phyloP scores from a whole-genome alignment of 2,888 invertebrate genomes.

The Agriopis marginaria region DNA sequence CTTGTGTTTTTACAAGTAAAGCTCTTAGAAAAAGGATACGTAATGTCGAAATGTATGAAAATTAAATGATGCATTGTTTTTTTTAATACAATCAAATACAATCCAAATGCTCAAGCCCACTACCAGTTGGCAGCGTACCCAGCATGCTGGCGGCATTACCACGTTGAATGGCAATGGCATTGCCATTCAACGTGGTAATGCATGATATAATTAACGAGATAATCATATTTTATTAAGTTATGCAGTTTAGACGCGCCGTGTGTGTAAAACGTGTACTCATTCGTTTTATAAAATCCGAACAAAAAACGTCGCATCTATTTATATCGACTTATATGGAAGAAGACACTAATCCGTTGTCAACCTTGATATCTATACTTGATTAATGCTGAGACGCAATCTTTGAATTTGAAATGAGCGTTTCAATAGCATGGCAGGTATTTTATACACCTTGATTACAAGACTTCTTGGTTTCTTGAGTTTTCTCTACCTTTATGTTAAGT shows the following conservation, averaged over 20 bases:
- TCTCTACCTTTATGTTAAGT: neutral
- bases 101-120: too few relatives aligned
- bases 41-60: too few relatives aligned
- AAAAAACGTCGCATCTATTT: slow-evolving; percentile 10
- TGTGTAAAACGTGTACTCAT: neutral
- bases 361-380: slow-evolving; percentile 38
- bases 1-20: neutral
- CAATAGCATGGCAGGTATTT: slow-evolving; percentile 30
- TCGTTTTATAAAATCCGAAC: slow-evolving; percentile 1
- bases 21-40: neutral
- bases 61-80: too few relatives aligned
- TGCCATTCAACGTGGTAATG: too few relatives aligned
- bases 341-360: slow-evolving; percentile 18
- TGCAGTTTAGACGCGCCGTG: too few relatives aligned
- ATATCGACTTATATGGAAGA: slow-evolving; percentile 8
- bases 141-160: too few relatives aligned
- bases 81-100: too few relatives aligned
- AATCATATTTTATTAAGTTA: too few relatives aligned
- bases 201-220: too few relatives aligned
- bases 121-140: too few relatives aligned
- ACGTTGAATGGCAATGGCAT: too few relatives aligned
- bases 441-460: slow-evolving; percentile 14
- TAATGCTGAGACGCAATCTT: slow-evolving; percentile 39
- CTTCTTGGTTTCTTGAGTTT: slow-evolving; percentile 18
- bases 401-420: slow-evolving; percentile 33